Base-by-base conservation (phyloP, 2,888 invertebrate species). In the Priocnemis perturbator region DNA sequence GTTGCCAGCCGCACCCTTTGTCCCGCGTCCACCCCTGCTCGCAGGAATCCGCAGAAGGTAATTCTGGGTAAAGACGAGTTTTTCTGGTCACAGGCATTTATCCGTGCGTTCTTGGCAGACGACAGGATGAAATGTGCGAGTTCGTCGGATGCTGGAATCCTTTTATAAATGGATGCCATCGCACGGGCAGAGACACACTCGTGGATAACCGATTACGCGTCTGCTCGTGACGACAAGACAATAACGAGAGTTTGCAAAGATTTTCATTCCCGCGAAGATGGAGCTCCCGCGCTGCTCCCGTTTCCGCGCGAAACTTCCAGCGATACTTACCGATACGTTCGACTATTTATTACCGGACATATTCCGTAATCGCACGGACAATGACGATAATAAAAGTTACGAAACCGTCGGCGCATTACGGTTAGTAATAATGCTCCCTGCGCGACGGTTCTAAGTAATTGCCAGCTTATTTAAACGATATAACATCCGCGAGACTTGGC, bases 101-200 rank as follows among this genome's bases (percentile, higher is more conserved):
- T 67, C 69, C 45, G 55, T 57, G 53, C 57, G 48, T 37, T 63
- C 58, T 57, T 60, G 63, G 67, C 69, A 61, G 70, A 73, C 67
- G 73, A 61, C 45, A 47, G 56, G 59, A 75, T 69, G 64, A 68
- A 73, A 56, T 64, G 63, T 58, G 55, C 26, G 60, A 63, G 37
- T 53, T 59, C 47, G 50, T 37, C 21, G 48, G 57, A 30, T 55
- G 30, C 56, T 20, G 37, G 56, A 56, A 52, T 21, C 44, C 57
- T 19, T 23, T 52, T 69, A 67, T 58, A 69, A 67, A 66, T 66
- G 58, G 53, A 52, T 58, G 23, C 60, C 61, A 71, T 57, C 67
- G 57, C 57, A 55, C 23, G 44, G 14, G 3, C 52, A 26, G 63
- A 69, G 61, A 56, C 30, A 47, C 50, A 47, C 65, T 68, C 75